A percentile compares a stretch with the other conserved stretches of the same genome.
These are phyloP conservation scores for Agrilus biguttatus DNA, from an alignment of 2,888 invertebrate species.

Conservation along the genomic window DNA sequence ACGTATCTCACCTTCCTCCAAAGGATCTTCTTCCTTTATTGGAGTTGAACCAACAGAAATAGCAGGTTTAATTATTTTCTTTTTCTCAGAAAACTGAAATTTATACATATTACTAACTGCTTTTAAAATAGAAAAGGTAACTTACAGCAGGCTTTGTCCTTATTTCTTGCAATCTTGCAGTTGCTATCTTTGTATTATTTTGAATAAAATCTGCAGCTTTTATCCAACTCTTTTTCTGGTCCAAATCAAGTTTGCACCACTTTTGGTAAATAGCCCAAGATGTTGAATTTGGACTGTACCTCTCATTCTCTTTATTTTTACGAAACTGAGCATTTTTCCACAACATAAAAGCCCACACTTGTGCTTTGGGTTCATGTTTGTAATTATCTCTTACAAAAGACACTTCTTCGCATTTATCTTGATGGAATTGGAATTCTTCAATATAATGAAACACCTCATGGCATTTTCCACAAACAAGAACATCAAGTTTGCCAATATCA, in stretches of 20 bases:
- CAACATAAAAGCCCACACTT: constrained; percentile 72
- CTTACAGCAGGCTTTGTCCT: constrained; percentile 6
- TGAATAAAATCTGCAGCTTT: constrained; percentile 65
- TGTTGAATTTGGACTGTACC: constrained; percentile 17
- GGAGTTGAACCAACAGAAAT: background rate
- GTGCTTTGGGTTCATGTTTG: constrained; percentile 62
- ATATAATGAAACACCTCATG: constrained; percentile 66
- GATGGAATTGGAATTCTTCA: constrained; percentile 65
- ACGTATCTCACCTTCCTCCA: constrained; percentile 16
- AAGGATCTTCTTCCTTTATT: constrained; percentile 9
- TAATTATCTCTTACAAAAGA: constrained; percentile 47
- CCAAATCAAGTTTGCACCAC: constrained; percentile 68
- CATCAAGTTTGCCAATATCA: constrained; percentile 60
- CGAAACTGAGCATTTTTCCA: constrained; percentile 56
- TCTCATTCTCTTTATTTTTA: constrained; percentile 34
- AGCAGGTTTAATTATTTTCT: background rate
- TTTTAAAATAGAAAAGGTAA: background rate
- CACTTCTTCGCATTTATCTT: constrained; percentile 42
- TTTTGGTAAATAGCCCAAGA: constrained; percentile 73
- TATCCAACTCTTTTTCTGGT: constrained; percentile 63
- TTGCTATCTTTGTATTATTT: constrained; percentile 49
- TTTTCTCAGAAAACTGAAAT: background rate
- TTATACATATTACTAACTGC: background rate
- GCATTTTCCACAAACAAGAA: constrained; percentile 73
- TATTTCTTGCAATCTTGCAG: constrained; percentile 50